phyloP scores from a whole-genome alignment of 2,113 vertebrate species.

The Synchiropus splendidus region DNA sequence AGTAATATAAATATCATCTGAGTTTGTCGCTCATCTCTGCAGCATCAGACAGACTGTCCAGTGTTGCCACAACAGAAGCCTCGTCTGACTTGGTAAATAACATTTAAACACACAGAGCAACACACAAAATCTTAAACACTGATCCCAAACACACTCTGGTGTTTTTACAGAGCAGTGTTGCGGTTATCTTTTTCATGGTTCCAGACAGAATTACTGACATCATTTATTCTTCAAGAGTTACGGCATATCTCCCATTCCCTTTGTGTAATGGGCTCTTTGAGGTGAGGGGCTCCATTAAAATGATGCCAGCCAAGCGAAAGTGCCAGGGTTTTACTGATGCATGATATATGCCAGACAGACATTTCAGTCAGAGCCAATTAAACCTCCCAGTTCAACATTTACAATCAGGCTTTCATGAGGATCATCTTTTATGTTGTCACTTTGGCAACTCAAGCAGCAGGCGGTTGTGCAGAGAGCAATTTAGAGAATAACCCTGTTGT shows the following conservation, averaged over 20 bases:
- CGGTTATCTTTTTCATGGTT: conserved; percentile 11
- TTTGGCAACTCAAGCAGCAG: too few relatives aligned
- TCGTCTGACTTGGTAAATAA: conserved; percentile 18
- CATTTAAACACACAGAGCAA: conserved; percentile 5
- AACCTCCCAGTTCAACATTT: conserved; percentile 15
- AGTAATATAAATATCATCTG: conserved; percentile 22
- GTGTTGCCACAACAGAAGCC: conserved; percentile 50
- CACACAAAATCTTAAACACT: conserved; percentile 1
- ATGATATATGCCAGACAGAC: conserved; percentile 25
- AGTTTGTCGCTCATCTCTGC: conserved; percentile 8
- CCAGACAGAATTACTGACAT: conserved; percentile 30
- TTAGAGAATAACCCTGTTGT: too few relatives aligned
- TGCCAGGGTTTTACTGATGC: conserved; percentile 28
- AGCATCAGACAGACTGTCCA: conserved; percentile 12
- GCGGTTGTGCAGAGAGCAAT: too few relatives aligned
- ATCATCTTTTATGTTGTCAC: too few relatives aligned
- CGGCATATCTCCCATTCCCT: conserved; percentile 27
- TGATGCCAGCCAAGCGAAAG: conserved; percentile 39
- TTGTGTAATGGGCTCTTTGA: conserved; percentile 16
- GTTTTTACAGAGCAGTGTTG: too few relatives aligned
- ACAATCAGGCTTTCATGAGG: conserved; percentile 4
- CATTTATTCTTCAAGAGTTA: conserved; percentile 12
- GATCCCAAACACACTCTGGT: conserved; percentile 5
- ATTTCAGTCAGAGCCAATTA: conserved; percentile 48
- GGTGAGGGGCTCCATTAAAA: conserved; percentile 43